phyloP scores from a whole-genome alignment of 2,797 vertebrate species.

The Sternotherus odoratus region DNA sequence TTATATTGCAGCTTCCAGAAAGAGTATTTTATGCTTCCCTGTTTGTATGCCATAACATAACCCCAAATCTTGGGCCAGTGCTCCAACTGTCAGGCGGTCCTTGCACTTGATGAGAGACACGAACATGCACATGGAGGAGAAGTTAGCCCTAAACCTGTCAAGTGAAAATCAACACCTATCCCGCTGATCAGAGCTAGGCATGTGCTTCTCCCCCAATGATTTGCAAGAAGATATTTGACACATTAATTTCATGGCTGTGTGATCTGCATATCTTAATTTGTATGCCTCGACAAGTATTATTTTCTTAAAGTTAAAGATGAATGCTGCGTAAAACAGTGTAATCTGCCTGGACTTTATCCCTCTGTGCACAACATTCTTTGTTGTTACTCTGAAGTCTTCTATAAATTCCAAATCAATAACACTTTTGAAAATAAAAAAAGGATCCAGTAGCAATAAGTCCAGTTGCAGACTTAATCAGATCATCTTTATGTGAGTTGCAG shows the following conservation, averaged over 20 bases:
- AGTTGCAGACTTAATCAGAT: conserved; percentile 70
- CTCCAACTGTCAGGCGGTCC: background rate
- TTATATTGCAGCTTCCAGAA: background rate
- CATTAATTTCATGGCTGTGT: background rate
- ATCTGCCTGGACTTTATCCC: background rate
- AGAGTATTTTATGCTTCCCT: background rate
- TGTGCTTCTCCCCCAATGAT: background rate
- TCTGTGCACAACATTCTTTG: background rate
- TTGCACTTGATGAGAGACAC: background rate
- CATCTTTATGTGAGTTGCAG: conserved; percentile 46
- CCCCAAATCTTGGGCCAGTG: background rate
- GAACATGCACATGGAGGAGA: rapidly evolving
- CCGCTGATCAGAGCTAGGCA: background rate
- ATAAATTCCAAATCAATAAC: conserved; percentile 69
- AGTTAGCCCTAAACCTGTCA: background rate
- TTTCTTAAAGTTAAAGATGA: background rate
- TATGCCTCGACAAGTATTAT: background rate
- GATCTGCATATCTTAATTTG: background rate
- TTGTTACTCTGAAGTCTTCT: conserved; percentile 27
- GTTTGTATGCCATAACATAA: background rate
- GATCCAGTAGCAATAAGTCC: conserved; percentile 59
- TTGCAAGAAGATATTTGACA: background rate
- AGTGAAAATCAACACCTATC: background rate
- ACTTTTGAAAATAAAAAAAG: conserved; percentile 57
- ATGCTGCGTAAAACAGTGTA: background rate